Evolutionary conservation across 2,797 vertebrate genomes (phyloP), one percentile per base, ranked within the genome.

Genomic region (Cichlasoma orientale): DNA sequence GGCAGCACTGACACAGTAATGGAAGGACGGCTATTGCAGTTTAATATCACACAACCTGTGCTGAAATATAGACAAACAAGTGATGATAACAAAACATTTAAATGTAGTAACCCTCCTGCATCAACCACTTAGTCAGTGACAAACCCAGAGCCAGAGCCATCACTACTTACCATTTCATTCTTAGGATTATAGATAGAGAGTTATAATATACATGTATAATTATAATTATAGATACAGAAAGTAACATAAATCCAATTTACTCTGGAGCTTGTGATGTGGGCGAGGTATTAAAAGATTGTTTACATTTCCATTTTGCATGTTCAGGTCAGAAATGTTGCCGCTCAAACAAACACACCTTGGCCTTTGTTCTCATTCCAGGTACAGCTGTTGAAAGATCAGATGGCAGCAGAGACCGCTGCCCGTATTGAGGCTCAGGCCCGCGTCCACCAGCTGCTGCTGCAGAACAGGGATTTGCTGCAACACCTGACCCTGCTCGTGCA

Each of bases 371-470:
- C 29, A 5, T 29, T 52, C 2, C 94, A 96, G 96, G 96, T 96
- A 85, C 96, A 97, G 90, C 92, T 97, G 55, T 79, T 96, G 31
- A 96, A 97, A 89, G 96, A 97, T 92, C 96, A 96, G 79, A 93
- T 97, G 89, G 95, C 96, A 0, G 95, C 96, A 0, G 95, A 97
- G 87, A 95, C 90, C 0, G 89, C 96, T 0, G 96, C 96, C 53
- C 95, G 95, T 7, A 94, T 96, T 74, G 96, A 98, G 87, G 96
- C 97, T 2, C 95, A 97, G 88, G 95, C 96, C 58, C 95, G 97
- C 1, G 95, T 96, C 25, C 95, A 95, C 91, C 96, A 97, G 94
- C 95, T 98, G 55, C 94, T 97, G 74, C 85, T 97, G 82, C 96
- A 97, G 93, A 97, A 97, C 94, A 84, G 94, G 0, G 96, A 97